Conservation (phyloP, 1,140 invertebrate genomes). For the Polypedilum vanderplanki region DNA sequence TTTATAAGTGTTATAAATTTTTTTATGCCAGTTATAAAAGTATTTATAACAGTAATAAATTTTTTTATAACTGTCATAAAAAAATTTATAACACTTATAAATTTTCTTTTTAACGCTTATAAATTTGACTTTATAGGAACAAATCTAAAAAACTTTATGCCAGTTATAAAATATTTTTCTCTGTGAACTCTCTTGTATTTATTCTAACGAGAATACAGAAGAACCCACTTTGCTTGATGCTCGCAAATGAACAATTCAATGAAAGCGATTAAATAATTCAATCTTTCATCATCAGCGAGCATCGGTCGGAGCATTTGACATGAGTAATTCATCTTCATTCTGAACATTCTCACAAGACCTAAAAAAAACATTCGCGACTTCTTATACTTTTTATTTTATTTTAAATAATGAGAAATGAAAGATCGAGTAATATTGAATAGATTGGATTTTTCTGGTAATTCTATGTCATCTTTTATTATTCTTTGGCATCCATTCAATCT, state of each 20-base stretch:
- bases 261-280: conserved; percentile 28
- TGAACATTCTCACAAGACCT: background rate
- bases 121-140: too few species aligned
- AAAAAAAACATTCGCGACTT: background rate
- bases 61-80: too few species aligned
- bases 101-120: too few species aligned
- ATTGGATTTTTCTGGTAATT: too few species aligned
- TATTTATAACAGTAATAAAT: too few species aligned
- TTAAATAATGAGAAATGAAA: background rate
- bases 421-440: too few species aligned
- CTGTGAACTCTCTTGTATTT: background rate
- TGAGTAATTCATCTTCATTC: conserved; percentile 26
- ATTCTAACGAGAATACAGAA: conserved; percentile 1
- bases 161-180: too few species aligned
- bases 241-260: background rate
- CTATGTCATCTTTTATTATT: background rate
- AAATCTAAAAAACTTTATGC: too few species aligned
- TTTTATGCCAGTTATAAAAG: too few species aligned
- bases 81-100: too few species aligned
- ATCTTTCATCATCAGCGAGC: conserved; percentile 27
- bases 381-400: background rate
- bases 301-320: conserved; percentile 23
- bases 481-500: background rate
- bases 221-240: conserved; percentile 22
- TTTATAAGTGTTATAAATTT: too few species aligned